Conservation (phyloP, 2,888 invertebrate genomes). For the Microchrysa polita region DNA sequence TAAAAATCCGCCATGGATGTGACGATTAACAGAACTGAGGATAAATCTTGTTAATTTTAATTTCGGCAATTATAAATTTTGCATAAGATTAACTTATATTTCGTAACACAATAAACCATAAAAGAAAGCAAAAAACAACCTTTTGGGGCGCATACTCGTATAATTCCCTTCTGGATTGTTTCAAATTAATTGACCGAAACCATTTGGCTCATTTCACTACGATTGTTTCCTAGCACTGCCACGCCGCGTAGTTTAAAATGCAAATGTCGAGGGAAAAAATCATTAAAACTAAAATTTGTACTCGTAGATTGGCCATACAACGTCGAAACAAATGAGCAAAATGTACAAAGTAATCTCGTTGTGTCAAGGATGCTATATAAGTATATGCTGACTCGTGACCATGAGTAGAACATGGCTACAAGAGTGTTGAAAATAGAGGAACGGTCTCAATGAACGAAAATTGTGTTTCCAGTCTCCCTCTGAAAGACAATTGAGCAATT, state of each 20-base stretch:
- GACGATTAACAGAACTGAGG: too few species aligned
- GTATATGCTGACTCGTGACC: too few species aligned
- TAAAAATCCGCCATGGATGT: too few species aligned
- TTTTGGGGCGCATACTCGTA: too few species aligned
- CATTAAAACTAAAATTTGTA: constrained; percentile 40
- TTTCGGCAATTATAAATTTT: too few species aligned
- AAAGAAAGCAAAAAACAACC: too few species aligned
- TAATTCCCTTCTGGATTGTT: background rate
- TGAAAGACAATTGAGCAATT: constrained; percentile 49
- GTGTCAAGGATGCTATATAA: background rate
- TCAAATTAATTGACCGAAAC: constrained; percentile 40
- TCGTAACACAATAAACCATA: too few species aligned
- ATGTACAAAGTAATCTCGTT: background rate
- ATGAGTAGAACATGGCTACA: background rate
- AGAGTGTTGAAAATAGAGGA: background rate
- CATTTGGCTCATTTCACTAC: constrained; percentile 8
- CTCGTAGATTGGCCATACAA: background rate
- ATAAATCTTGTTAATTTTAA: too few species aligned
- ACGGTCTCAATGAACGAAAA: constrained; percentile 8
- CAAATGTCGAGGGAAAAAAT: constrained; percentile 40
- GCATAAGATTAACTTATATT: too few species aligned
- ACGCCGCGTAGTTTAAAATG: constrained; percentile 23
- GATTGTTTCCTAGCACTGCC: constrained; percentile 14
- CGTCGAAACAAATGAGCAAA: constrained; percentile 5
- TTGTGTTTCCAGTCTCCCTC: constrained; percentile 40